Conservation (phyloP, 2,113 vertebrate genomes). For the Rhabdornis inornatus region DNA sequence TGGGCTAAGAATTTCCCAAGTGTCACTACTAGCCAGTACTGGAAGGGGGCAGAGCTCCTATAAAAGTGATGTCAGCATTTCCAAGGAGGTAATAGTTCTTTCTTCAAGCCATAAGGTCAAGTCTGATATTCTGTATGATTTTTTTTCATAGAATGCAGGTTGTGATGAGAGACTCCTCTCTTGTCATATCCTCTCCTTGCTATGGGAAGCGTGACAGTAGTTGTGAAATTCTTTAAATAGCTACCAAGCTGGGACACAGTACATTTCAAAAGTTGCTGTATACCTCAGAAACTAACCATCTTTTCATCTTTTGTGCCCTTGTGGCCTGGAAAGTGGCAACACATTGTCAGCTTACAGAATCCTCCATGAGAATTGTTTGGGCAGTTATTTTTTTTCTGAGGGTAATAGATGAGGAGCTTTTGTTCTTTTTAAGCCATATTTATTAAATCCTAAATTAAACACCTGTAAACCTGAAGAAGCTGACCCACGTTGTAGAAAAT, state of each 20-base stretch:
- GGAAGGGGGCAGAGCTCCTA: background rate
- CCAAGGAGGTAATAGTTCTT: background rate
- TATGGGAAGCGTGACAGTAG: background rate
- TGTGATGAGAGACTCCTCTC: background rate
- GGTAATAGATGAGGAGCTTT: background rate
- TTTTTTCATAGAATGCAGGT: background rate
- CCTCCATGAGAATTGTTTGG: background rate
- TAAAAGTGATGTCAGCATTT: background rate
- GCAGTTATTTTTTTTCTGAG: background rate
- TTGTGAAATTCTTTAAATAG: background rate
- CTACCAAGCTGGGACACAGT: background rate
- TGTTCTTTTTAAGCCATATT: background rate
- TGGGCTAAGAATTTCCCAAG: background rate
- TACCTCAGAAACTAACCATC: background rate
- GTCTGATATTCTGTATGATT: background rate
- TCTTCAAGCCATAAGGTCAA: background rate
- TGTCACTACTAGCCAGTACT: background rate
- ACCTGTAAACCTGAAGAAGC: background rate
- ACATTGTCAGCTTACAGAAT: background rate
- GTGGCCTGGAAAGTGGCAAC: background rate
- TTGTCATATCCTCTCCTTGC: background rate
- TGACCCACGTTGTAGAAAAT: background rate
- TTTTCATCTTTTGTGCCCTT: background rate
- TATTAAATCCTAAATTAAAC: background rate
- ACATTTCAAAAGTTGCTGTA: background rate